Base-by-base conservation (phyloP, 37 sponge, comb jelly and placozoan genomes). In the Petrosia ficiformis region DNA sequence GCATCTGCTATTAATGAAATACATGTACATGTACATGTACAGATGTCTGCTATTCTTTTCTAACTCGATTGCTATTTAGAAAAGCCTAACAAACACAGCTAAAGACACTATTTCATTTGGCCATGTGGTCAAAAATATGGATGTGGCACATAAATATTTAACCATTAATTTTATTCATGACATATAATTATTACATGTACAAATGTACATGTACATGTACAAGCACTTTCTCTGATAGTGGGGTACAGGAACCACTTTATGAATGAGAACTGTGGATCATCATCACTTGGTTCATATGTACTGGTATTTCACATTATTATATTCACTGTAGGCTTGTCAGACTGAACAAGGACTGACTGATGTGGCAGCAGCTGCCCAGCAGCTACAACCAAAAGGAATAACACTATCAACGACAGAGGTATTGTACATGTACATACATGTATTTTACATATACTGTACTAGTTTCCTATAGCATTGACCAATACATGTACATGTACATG, bases 381-480 rank as follows among this genome's bases (percentile, higher is more conserved):
- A 80, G 56, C 85, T 96, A 34, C 93, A 96, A 43, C 97, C 97
- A 0, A 92, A 82, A 56, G 97, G 97, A 19, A 85, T 73, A 42
- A 93, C 97, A 8, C 86, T 96, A 30, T 79, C 86, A 34, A 93
- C 92, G 25, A 90, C 97, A 21, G 86, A 82, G 68, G 95, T 95
- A 44, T n/a, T 70, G 71, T 35, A 38, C 35, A 35, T 70, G 40
- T 70, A 35, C 35, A 38, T 70, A 35, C 10, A 38, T 48, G 54
- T 14, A 48, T 48, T n/a, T n/a, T n/a, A n/a, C n/a, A n/a, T n/a
- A n/a, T n/a, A 48, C 54, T 48, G 54, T 48, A 48, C 10, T 48
- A 16, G 54, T 48, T 10, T n/a, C n/a, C n/a, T n/a, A n/a, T n/a
- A n/a, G 54, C 54, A 48, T 48, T 8, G 8, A 48, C 54, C 8